Percentiles rank a stretch among this genome's conserved stretches.
phyloP scores from a whole-genome alignment of 2,797 vertebrate genomes.

The Nasua narica region DNA sequence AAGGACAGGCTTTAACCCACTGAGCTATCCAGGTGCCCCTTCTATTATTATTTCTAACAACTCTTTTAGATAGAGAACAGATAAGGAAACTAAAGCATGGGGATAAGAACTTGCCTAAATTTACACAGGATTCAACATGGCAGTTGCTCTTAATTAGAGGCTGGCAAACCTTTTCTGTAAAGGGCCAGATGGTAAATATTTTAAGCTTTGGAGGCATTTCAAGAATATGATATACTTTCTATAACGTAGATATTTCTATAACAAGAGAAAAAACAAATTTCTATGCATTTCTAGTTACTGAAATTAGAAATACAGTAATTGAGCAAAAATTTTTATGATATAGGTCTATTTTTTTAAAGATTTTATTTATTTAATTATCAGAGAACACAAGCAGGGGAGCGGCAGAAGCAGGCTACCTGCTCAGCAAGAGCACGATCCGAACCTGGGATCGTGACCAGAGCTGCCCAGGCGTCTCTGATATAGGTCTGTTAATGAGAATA shows the following conservation, averaged over 20 bases:
- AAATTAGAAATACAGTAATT: background rate
- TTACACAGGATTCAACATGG: background rate
- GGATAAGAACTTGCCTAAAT: background rate
- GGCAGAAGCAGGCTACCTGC: too few species aligned
- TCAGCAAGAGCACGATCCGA: too few species aligned
- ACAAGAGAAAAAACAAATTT: background rate
- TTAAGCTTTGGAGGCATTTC: background rate
- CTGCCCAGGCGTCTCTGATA: background rate
- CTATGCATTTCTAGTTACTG: background rate
- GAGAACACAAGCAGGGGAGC: too few species aligned
- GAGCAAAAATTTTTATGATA: background rate
- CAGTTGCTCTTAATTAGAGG: background rate
- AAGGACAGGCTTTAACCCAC: too few species aligned
- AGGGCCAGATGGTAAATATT: background rate
- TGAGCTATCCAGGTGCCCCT: too few species aligned
- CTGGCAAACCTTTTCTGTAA: background rate
- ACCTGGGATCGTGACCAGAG: too few species aligned
- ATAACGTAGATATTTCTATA: background rate
- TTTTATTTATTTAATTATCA: too few species aligned
- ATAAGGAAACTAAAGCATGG: background rate
- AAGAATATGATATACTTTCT: background rate
- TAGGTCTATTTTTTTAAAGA: background rate
- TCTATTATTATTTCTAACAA: background rate
- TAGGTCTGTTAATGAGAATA: background rate
- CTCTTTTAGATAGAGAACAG: background rate